phyloP scores from a whole-genome alignment of 35 echinoderm and acorn worm genomes.

The Eucidaris tribuloides region DNA sequence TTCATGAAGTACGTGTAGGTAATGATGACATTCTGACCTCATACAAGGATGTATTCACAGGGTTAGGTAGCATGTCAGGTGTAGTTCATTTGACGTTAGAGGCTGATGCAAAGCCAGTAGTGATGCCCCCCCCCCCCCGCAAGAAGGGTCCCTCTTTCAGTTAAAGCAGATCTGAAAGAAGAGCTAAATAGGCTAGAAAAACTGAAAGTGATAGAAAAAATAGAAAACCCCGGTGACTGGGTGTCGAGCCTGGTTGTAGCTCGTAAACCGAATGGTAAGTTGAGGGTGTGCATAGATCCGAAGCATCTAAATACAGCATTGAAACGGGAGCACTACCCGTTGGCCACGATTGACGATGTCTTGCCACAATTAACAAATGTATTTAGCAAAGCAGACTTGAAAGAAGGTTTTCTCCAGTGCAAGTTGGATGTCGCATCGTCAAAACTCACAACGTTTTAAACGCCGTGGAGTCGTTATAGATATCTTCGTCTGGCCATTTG shows the following conservation, averaged over 20 bases:
- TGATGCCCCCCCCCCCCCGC: constrained; percentile 73
- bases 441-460: neutral
- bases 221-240: constrained; percentile 57
- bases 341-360: neutral
- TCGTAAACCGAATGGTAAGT: constrained; percentile 5
- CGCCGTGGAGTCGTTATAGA: neutral
- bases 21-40: neutral
- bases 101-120: neutral
- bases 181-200: constrained; percentile 44
- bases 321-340: neutral
- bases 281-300: constrained; percentile 46
- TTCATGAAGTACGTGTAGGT: too few species aligned
- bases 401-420: neutral
- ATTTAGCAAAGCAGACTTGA: neutral
- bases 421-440: neutral
- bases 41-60: constrained; percentile 14
- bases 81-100: neutral
- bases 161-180: constrained; percentile 62
- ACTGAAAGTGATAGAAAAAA: constrained; percentile 46
- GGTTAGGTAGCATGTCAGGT: neutral
- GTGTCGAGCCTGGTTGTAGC: constrained; percentile 35
- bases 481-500: neutral
- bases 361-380: neutral
- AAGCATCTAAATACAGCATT: constrained; percentile 43
- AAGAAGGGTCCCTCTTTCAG: constrained; percentile 23